Base-by-base conservation (phyloP, 35 echinoderm and acorn worm genomes). In the Chiridota heheva region DNA sequence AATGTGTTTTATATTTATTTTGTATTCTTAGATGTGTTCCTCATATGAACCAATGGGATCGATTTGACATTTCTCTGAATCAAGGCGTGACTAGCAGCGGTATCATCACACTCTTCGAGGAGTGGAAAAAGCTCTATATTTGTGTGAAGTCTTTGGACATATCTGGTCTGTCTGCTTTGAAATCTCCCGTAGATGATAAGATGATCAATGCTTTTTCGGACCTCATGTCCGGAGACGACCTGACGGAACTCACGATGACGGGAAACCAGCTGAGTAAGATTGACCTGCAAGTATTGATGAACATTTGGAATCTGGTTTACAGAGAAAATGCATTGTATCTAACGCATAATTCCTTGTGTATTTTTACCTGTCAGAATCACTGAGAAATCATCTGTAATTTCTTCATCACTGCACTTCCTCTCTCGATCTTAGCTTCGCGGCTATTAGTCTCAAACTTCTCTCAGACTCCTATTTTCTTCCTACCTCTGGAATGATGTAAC, bases 291-390 rank as follows among this genome's bases (percentile, higher is more conserved):
- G 26, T 86, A 13, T 40, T 92, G 74, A 81, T 87, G 38, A 86
- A 80, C 22, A 40, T 92, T 40, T 92, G 90, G 90, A 72, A 92
- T 30, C 76, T 73, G 4, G 83, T 84, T 31, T 84, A 92, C 44
- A 84, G 77, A n/a, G 58, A 63, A 16, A 31, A 46, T 3, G 67
- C 83, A 4, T 46, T 58, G 25, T 76, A 87, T 70, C 42, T n/a
- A n/a, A n/a, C n/a, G n/a, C n/a, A n/a, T n/a, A n/a, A n/a, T n/a
- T n/a, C n/a, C n/a, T n/a, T n/a, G n/a, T n/a, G n/a, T n/a, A n/a
- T n/a, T n/a, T n/a, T n/a, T n/a, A n/a, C n/a, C n/a, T n/a, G n/a
- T n/a, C n/a, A n/a, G n/a, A n/a, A n/a, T n/a, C n/a, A n/a, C n/a
- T n/a, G n/a, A n/a, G n/a, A n/a, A n/a, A n/a, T n/a, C n/a, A n/a